phyloP scores from a whole-genome alignment of 2,113 vertebrate genomes.

The Symphodus melops region DNA sequence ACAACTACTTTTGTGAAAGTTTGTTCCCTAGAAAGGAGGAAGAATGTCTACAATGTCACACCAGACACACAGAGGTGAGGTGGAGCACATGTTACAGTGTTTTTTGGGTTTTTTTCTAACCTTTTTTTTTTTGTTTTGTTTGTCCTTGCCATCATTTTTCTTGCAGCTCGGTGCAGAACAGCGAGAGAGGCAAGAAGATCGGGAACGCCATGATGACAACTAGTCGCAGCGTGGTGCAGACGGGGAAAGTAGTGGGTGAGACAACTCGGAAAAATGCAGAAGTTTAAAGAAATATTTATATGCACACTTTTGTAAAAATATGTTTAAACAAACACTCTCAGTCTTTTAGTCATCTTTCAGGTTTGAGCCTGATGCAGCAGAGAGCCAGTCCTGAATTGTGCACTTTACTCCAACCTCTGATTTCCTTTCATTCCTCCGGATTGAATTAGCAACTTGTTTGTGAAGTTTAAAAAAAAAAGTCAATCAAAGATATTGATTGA shows the following conservation, averaged over 20 bases:
- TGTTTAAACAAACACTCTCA: background rate
- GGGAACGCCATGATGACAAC: constrained; percentile 95
- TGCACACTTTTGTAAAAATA: too few relatives aligned
- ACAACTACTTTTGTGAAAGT: constrained; percentile 1
- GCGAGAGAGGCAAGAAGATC: constrained; percentile 95
- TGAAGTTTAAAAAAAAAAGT: too few relatives aligned
- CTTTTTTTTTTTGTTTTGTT: background rate
- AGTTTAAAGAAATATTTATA: too few relatives aligned
- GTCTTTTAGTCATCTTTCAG: background rate
- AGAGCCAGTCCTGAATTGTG: too few relatives aligned
- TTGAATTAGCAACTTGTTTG: too few relatives aligned
- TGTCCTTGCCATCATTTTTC: background rate
- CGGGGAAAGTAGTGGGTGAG: constrained; percentile 97
- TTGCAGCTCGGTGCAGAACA: constrained; percentile 96
- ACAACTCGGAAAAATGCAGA: background rate
- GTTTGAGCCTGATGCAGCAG: too few relatives aligned
- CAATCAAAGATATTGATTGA: too few relatives aligned
- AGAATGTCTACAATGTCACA: constrained; percentile 19
- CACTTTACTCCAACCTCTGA: too few relatives aligned
- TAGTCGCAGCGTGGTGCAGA: constrained; percentile 94
- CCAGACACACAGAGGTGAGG: background rate
- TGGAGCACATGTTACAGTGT: background rate
- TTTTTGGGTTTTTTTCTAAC: background rate
- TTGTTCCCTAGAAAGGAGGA: constrained; percentile 20
- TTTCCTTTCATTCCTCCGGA: too few relatives aligned